A percentile compares a stretch with the other conserved stretches of the same genome.
These are phyloP conservation scores for Orius laevigatus DNA, from an alignment of 1,140 invertebrate genomes.

Conservation along the genomic window DNA sequence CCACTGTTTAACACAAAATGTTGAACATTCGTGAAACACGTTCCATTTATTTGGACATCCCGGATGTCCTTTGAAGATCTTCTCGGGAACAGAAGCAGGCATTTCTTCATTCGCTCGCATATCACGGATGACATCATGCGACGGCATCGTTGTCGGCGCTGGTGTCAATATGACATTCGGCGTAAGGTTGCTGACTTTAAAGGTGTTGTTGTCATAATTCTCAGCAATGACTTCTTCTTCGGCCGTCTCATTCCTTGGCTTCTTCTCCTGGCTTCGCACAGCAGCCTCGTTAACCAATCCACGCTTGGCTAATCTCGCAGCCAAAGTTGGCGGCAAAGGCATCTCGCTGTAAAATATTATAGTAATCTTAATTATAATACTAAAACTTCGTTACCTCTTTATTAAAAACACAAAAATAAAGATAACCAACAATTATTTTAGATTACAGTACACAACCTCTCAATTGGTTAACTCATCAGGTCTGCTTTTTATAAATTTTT, in stretches of 20 bases:
- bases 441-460: too few relatives aligned
- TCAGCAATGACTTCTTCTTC: constrained; percentile 75
- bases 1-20: constrained; percentile 80
- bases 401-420: too few relatives aligned
- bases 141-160: too few relatives aligned
- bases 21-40: constrained; percentile 81
- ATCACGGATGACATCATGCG: too few relatives aligned
- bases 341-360: constrained; percentile 33
- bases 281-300: constrained; percentile 46
- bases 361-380: too few relatives aligned
- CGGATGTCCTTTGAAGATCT: constrained; percentile 37
- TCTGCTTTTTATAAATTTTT: too few relatives aligned
- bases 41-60: constrained; percentile 95
- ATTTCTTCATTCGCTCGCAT: constrained; percentile 6
- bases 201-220: constrained; percentile 47
- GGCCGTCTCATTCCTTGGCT: constrained; percentile 12
- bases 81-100: constrained; percentile 10
- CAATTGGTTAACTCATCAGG: too few relatives aligned
- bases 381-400: too few relatives aligned
- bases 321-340: constrained; percentile 74
- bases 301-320: constrained; percentile 67
- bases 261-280: constrained; percentile 24
- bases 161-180: neutral
- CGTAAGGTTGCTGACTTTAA: constrained; percentile 7
- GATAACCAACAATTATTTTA: too few relatives aligned